Evolutionary conservation across 1,140 invertebrate genomes (phyloP).

Genomic region (Eufriesea mexicana): DNA sequence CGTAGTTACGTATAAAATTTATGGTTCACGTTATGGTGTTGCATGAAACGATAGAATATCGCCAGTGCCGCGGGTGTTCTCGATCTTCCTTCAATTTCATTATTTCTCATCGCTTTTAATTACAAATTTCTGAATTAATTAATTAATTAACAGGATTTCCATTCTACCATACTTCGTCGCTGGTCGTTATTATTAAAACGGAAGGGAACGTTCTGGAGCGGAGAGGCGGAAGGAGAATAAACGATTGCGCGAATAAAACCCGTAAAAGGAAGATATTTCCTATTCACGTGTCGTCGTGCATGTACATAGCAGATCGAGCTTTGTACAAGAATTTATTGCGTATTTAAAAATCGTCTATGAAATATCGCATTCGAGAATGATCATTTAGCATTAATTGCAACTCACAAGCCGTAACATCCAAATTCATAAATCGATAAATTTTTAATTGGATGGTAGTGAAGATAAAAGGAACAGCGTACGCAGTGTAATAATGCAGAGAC

Average conservation of each 20-base stretch:
- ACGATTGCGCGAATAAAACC: background rate
- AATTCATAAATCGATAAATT: background rate
- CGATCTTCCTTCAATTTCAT: slow-evolving; percentile 6
- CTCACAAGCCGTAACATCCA: background rate
- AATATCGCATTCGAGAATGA: background rate
- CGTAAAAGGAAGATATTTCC: background rate
- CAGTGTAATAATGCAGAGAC: background rate
- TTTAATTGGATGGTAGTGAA: background rate
- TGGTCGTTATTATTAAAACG: background rate
- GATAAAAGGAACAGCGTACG: background rate
- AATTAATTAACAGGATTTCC: slow-evolving; percentile 4
- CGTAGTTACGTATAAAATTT: background rate
- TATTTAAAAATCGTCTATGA: background rate
- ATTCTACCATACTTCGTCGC: background rate
- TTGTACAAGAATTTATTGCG: background rate
- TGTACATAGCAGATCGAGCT: background rate
- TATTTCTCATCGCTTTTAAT: slow-evolving; percentile 16
- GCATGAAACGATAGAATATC: background rate
- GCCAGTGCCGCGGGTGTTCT: background rate
- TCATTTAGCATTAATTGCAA: background rate
- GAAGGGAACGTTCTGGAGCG: too few species aligned
- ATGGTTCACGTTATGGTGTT: background rate
- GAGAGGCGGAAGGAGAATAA: background rate
- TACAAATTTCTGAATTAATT: slow-evolving; percentile 15
- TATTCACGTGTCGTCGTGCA: background rate